These are phyloP conservation scores for Heliothis peltigera DNA, from an alignment of 2,888 invertebrate genomes.

Conservation along the genomic window DNA sequence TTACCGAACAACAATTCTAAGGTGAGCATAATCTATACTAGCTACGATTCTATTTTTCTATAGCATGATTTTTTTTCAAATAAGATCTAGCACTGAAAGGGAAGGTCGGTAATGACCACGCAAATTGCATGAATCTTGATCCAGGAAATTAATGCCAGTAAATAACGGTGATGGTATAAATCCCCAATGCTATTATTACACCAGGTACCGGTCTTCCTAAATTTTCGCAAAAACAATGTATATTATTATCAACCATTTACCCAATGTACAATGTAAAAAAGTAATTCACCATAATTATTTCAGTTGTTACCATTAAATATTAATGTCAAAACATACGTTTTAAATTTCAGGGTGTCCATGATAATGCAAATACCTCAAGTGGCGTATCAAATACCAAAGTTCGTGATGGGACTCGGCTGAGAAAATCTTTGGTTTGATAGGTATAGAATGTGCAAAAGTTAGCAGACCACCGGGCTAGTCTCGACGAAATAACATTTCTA, in stretches of 20 bases:
- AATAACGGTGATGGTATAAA: slow-evolving; percentile 14
- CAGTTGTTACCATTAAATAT: background rate
- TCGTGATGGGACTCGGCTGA: slow-evolving; percentile 95
- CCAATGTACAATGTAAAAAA: too few species aligned
- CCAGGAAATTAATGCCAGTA: background rate
- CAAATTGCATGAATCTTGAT: background rate
- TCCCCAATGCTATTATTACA: background rate
- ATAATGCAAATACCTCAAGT: slow-evolving; percentile 96
- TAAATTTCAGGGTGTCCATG: slow-evolving; percentile 93
- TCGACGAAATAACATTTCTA: slow-evolving; percentile 47
- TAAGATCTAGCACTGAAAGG: background rate
- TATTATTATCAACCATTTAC: too few species aligned
- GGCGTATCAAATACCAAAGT: slow-evolving; percentile 95
- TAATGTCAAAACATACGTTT: slow-evolving; percentile 13
- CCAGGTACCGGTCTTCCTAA: background rate
- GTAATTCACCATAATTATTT: background rate
- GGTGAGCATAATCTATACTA: slow-evolving; percentile 71
- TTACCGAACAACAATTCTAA: slow-evolving; percentile 63
- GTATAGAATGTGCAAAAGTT: slow-evolving; percentile 60
- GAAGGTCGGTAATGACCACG: too few species aligned
- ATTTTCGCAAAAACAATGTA: too few species aligned
- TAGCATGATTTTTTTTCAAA: slow-evolving; percentile 1
- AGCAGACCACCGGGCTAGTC: slow-evolving; percentile 69
- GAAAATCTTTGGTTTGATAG: slow-evolving; percentile 27
- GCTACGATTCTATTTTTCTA: slow-evolving; percentile 25